Evolutionary conservation across 2,888 invertebrate genomes (phyloP).

Genomic region (Acleris emargana): DNA sequence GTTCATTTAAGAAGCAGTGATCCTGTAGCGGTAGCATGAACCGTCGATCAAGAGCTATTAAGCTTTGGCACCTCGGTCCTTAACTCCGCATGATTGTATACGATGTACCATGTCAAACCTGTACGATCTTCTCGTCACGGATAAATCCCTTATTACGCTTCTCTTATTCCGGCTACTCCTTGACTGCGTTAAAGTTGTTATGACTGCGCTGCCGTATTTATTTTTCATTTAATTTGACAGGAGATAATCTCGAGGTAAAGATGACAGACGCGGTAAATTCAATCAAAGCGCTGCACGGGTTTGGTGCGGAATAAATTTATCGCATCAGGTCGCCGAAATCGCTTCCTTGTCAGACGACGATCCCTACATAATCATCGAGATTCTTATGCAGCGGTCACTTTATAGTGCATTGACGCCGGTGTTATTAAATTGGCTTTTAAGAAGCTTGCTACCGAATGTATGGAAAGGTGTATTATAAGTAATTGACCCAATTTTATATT

Average conservation of each 20-base stretch:
- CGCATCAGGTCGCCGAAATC: constrained; percentile 39
- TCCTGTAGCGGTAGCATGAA: constrained; percentile 70
- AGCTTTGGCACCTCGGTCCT: constrained; percentile 54
- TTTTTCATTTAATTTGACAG: constrained; percentile 35
- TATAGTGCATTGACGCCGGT: constrained; percentile 6
- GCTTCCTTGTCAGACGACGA: constrained; percentile 35
- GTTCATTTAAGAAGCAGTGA: constrained; percentile 60
- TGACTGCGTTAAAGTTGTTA: constrained; percentile 29
- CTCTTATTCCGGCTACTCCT: constrained; percentile 34
- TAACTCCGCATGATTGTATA: constrained; percentile 49
- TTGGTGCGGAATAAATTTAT: constrained; percentile 42
- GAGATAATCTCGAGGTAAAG: constrained; percentile 34
- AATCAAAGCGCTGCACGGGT: constrained; percentile 37
- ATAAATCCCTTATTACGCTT: constrained; percentile 42
- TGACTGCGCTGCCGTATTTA: constrained; percentile 28
- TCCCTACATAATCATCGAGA: constrained; percentile 19
- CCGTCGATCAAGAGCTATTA: constrained; percentile 68
- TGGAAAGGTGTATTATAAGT: constrained; percentile 15
- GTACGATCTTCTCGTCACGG: constrained; percentile 41
- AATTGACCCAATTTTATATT: constrained; percentile 13
- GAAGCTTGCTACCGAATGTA: constrained; percentile 16
- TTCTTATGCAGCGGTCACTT: constrained; percentile 13
- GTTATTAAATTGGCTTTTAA: constrained; percentile 19
- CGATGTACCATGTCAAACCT: constrained; percentile 36
- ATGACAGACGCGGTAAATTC: constrained; percentile 38